Percentiles rank a stretch among this genome's conserved stretches.
Evolutionary conservation across 2,888 invertebrate species (phyloP).

Genomic region (Anoplius nigerrimus): DNA sequence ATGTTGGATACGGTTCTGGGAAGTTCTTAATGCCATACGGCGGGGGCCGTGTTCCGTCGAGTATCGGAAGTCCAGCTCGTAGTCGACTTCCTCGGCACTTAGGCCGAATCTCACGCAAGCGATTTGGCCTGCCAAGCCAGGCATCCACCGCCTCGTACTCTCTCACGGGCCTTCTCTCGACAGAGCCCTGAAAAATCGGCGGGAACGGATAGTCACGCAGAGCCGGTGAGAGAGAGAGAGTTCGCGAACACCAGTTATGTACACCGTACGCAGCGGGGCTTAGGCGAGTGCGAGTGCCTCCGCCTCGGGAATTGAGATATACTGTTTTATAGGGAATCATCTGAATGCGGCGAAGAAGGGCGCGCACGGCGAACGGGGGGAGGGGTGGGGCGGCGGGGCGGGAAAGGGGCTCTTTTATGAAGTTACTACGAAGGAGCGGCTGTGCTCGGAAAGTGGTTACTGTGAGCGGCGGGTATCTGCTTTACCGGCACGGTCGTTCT

Average conservation of each 20-base stretch:
- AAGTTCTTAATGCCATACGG: too few species aligned
- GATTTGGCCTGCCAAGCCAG: too few species aligned
- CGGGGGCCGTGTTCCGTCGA: too few species aligned
- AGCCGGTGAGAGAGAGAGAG: too few species aligned
- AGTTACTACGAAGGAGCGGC: constrained; percentile 65
- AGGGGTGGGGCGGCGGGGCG: constrained; percentile 25
- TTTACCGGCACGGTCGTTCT: constrained; percentile 53
- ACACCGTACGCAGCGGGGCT: constrained; percentile 11
- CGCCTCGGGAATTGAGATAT: constrained; percentile 67
- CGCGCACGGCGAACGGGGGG: constrained; percentile 16
- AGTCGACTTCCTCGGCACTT: too few species aligned
- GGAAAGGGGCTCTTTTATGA: constrained; percentile 64
- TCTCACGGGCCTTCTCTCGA: too few species aligned
- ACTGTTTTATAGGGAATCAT: constrained; percentile 70
- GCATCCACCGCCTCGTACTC: too few species aligned
- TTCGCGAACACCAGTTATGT: constrained; percentile 46
- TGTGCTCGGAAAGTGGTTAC: constrained; percentile 64
- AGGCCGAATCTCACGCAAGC: too few species aligned
- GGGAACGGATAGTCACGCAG: too few species aligned
- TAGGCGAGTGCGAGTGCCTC: constrained; percentile 32
- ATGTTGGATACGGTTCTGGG: too few species aligned
- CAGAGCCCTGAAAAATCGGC: too few species aligned
- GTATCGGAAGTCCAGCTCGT: too few species aligned
- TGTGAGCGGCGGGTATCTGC: constrained; percentile 57
- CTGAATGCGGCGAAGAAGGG: constrained; percentile 56